Conservation (phyloP, 2,113 vertebrate species). For the Gobius niger region DNA sequence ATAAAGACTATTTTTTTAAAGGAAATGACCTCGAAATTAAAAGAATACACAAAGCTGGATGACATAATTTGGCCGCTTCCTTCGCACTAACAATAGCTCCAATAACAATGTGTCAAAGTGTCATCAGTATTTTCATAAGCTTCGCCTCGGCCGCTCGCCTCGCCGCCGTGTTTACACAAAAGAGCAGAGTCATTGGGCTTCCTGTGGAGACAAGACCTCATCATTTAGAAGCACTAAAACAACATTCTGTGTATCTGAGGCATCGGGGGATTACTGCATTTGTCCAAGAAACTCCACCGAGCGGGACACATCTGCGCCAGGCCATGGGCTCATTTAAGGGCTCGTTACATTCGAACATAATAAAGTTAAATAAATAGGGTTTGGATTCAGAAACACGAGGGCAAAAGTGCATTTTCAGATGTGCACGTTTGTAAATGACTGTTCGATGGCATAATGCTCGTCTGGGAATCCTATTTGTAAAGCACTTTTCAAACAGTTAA, state of each 20-base stretch:
- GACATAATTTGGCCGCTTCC: not conserved
- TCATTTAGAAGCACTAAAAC: conserved; percentile 4
- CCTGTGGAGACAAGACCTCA: not conserved
- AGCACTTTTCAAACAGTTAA: too few species aligned
- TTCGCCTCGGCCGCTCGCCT: not conserved
- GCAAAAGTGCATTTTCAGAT: too few species aligned
- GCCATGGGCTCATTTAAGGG: not conserved
- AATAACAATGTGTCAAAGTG: not conserved
- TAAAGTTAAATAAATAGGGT: too few species aligned
- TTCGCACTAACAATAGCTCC: not conserved
- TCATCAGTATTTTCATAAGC: not conserved
- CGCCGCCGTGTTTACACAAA: not conserved
- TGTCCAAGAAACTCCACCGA: conserved; percentile 49
- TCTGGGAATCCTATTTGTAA: too few species aligned
- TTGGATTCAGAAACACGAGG: too few species aligned
- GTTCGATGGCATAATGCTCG: too few species aligned
- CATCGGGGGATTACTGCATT: conserved; percentile 49
- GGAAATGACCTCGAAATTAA: too few species aligned
- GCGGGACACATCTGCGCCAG: conserved; percentile 50
- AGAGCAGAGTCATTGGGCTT: not conserved
- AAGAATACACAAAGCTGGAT: not conserved
- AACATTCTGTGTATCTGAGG: conserved; percentile 11
- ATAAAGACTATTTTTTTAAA: too few species aligned
- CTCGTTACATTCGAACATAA: not conserved
- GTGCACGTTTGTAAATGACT: too few species aligned